phyloP scores from a whole-genome alignment of 2,888 invertebrate species.

The Cyclophora albipunctata region DNA sequence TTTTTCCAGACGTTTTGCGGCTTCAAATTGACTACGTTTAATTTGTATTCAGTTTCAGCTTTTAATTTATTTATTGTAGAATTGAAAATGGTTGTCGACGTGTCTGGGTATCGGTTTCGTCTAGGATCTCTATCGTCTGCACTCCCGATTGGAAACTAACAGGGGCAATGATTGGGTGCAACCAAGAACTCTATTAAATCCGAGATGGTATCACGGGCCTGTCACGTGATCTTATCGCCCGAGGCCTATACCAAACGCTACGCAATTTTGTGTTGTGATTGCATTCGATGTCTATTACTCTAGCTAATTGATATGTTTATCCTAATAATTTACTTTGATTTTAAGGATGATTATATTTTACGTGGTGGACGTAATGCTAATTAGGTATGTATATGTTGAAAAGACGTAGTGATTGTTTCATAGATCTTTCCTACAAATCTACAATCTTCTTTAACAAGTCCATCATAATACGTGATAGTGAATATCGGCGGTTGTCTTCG shows the following conservation, averaged over 20 bases:
- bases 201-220: constrained; percentile 55
- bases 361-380: too few relatives aligned
- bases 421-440: too few relatives aligned
- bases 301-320: background rate
- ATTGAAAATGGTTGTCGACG: background rate
- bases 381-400: too few relatives aligned
- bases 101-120: background rate
- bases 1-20: constrained; percentile 6
- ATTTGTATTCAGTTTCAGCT: constrained; percentile 2
- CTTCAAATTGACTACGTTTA: constrained; percentile 6
- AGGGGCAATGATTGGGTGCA: constrained; percentile 56
- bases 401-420: too few relatives aligned
- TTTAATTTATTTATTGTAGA: background rate
- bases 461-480: constrained; percentile 25
- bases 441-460: background rate
- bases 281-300: constrained; percentile 24
- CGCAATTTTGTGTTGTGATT: constrained; percentile 26
- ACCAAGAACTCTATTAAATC: constrained; percentile 60
- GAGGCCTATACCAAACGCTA: constrained; percentile 41
- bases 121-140: constrained; percentile 24
- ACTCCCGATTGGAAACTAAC: constrained; percentile 27
- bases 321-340: too few relatives aligned
- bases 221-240: constrained; percentile 55
- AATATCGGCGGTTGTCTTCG: constrained; percentile 33
- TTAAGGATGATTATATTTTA: too few relatives aligned